Conservation (phyloP, 2,888 invertebrate genomes). For the Cephus pygmeus region DNA sequence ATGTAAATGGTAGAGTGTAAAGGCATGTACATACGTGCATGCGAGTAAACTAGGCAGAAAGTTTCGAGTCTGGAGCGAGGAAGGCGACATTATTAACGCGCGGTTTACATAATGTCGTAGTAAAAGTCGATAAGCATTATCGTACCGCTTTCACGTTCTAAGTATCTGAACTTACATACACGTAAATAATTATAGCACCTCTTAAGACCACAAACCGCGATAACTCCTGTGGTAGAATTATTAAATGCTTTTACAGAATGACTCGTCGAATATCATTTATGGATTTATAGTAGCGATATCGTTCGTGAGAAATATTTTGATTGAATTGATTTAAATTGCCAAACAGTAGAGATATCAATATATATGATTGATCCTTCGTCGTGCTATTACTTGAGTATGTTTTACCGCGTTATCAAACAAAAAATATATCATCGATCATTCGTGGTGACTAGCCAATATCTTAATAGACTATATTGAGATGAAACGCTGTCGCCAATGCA, state of each 20-base stretch:
- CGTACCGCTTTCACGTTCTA: not conserved
- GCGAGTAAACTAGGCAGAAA: not conserved
- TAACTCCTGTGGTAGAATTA: not conserved
- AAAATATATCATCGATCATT: not conserved
- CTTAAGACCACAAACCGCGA: not conserved
- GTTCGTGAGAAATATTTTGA: not conserved
- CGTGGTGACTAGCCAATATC: not conserved
- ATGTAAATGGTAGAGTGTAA: not conserved
- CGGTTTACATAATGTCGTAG: not conserved
- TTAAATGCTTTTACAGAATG: not conserved
- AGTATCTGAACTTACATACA: not conserved
- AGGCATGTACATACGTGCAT: not conserved
- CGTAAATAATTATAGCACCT: not conserved
- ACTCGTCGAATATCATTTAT: not conserved
- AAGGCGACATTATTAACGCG: not conserved
- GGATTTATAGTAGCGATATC: not conserved
- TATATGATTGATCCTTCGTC: not conserved
- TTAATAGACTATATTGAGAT: not conserved
- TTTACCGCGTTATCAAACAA: not conserved
- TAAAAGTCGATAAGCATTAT: not conserved
- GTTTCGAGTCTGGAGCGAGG: not conserved
- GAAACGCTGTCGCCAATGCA: not conserved
- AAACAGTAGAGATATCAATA: not conserved
- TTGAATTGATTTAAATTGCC: not conserved
- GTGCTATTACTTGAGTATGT: not conserved